A percentile compares a stretch with the other conserved stretches of the same genome.
Evolutionary conservation across 2,888 invertebrate species (phyloP).

Genomic region (Linnaemya vulpina): DNA sequence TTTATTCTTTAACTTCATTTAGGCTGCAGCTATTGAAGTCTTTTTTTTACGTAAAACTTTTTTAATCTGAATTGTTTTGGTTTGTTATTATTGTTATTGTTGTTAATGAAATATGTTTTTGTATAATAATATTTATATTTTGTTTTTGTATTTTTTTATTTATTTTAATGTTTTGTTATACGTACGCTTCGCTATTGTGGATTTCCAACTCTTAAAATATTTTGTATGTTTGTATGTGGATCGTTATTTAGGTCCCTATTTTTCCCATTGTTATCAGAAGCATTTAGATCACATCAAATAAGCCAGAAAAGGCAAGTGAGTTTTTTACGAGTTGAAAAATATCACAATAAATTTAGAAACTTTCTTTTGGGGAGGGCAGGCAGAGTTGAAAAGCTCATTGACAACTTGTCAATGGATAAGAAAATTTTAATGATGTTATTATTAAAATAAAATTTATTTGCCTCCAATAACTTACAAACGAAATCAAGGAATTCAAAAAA

Average conservation of each 20-base stretch:
- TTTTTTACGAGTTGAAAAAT: not conserved
- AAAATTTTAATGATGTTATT: not conserved
- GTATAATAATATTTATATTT: not conserved
- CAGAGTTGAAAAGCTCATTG: not conserved
- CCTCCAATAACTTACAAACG: not conserved
- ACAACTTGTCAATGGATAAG: not conserved
- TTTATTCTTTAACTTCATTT: not conserved
- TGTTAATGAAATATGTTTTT: not conserved
- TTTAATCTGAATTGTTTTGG: not conserved
- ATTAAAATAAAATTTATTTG: not conserved
- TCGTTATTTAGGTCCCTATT: not conserved
- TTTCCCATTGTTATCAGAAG: not conserved
- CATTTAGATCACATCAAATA: not conserved
- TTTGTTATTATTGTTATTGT: not conserved
- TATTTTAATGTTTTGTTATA: not conserved
- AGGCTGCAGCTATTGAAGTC: constrained; percentile 10
- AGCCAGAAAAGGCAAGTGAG: not conserved
- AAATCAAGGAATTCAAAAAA: not conserved
- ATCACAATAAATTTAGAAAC: not conserved
- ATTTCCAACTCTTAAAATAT: not conserved
- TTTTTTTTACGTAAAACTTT: constrained; percentile 1
- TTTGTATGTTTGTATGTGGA: not conserved
- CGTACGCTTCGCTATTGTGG: not conserved
- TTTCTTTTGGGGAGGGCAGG: not conserved
- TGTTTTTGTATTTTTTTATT: constrained; percentile 28